phyloP scores from a whole-genome alignment of 1,140 invertebrate species.

The Drosophila dunni region DNA sequence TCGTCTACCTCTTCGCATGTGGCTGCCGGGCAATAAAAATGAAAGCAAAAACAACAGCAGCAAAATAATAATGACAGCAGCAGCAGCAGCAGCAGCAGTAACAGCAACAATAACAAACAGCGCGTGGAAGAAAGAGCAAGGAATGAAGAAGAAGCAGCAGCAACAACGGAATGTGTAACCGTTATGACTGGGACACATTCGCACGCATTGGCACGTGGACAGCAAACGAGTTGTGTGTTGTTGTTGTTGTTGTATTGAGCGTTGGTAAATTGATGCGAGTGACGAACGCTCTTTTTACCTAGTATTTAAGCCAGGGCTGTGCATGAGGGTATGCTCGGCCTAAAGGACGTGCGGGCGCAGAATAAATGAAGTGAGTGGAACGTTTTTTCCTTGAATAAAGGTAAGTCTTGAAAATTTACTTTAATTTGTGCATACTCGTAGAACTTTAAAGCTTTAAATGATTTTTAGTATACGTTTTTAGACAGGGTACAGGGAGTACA shows the following conservation, averaged over 20 bases:
- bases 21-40: slow-evolving; percentile 68
- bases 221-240: slow-evolving; percentile 11
- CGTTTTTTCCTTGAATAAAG: too few relatives aligned
- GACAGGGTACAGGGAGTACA: too few relatives aligned
- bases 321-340: background rate
- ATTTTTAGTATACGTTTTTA: too few relatives aligned
- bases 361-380: too few relatives aligned
- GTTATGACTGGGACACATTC: slow-evolving; percentile 35
- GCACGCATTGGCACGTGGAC: slow-evolving; percentile 46
- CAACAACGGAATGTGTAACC: slow-evolving; percentile 4
- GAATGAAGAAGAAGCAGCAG: slow-evolving; percentile 1
- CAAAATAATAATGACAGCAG: slow-evolving; percentile 27
- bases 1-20: slow-evolving; percentile 48
- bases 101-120: slow-evolving; percentile 5
- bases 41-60: slow-evolving; percentile 49
- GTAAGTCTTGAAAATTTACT: too few relatives aligned
- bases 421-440: too few relatives aligned
- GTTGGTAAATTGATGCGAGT: slow-evolving; percentile 38
- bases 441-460: too few relatives aligned
- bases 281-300: slow-evolving; percentile 34
- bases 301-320: too few relatives aligned
- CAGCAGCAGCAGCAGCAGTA: slow-evolving; percentile 15
- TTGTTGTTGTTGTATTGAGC: slow-evolving; percentile 18
- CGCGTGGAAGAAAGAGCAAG: background rate
- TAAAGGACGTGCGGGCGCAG: background rate